A percentile compares a stretch with the other conserved stretches of the same genome.
These are phyloP conservation scores for Drosophila nigromelanica DNA, from an alignment of 1,140 invertebrate species.

Conservation along the genomic window DNA sequence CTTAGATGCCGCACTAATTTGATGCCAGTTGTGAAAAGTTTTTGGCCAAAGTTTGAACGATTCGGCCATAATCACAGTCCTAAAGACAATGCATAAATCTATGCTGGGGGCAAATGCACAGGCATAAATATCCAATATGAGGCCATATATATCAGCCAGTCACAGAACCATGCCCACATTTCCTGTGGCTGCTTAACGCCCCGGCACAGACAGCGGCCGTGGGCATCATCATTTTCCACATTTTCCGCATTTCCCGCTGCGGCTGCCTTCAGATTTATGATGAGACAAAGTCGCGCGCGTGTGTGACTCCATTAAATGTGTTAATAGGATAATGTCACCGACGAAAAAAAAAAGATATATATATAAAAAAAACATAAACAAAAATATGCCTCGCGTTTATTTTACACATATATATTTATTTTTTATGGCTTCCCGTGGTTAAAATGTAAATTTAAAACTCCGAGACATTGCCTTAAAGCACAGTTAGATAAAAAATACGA, in stretches of 20 bases:
- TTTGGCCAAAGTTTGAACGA: conserved; percentile 48
- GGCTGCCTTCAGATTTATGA: conserved; percentile 70
- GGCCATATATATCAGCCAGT: conserved; percentile 58
- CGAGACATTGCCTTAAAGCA: conserved; percentile 37
- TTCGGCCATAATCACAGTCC: conserved; percentile 56
- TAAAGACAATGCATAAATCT: conserved; percentile 57
- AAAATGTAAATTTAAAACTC: conserved; percentile 58
- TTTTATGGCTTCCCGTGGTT: conserved; percentile 10
- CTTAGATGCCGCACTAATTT: conserved; percentile 44
- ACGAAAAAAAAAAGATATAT: conserved; percentile 41
- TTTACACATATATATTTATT: conserved; percentile 9
- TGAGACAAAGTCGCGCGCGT: conserved; percentile 72
- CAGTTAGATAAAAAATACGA: not conserved
- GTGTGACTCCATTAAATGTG: conserved; percentile 79
- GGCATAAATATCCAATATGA: conserved; percentile 72
- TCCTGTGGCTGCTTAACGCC: conserved; percentile 24
- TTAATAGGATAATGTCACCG: conserved; percentile 76
- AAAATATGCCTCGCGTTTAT: conserved; percentile 22
- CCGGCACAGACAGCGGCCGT: conserved; percentile 16
- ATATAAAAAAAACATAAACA: conserved; percentile 14
- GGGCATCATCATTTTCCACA: conserved; percentile 48
- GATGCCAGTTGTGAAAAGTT: conserved; percentile 47
- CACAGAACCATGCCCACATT: not conserved
- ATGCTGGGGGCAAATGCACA: conserved; percentile 32
- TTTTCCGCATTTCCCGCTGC: conserved; percentile 67